Base-by-base conservation (phyloP, 2,113 vertebrate genomes). In the Sander vitreus region DNA sequence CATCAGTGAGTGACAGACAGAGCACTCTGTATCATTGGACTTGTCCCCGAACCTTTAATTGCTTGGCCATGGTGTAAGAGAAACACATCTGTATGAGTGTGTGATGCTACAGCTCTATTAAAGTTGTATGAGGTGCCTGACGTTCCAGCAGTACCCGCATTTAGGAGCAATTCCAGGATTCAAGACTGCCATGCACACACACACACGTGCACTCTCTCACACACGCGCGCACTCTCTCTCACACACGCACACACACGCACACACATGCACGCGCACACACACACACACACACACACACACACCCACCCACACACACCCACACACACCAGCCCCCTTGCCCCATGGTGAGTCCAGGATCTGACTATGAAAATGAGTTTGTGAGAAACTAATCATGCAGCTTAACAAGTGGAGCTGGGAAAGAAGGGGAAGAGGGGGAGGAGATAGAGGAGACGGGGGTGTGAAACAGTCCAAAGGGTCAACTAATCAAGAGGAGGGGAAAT, bases 401-500 rank as follows among this genome's bases (percentile, higher is more conserved):
- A 92, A 92, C 90, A 92, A 93, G 87, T 69, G 82, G 74, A 86
- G 82, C 59, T 1, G 4, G 73, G 54, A 64, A 76, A 76, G 73
- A 63, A 10, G n/a, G 68, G 64, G 69, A 48, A 60, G 51, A 23
- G 57, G 68, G 43, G 45, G 73, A 30, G 27, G 57, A 45, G 39
- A 23, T 21, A 62, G 55, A 23, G 74, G 59, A 63, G 79, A 55
- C 43, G 68, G 36, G 73, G 68, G 82, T 77, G 85, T 65, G 83
- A 88, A 91, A 84, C 54, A 89, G 93, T 91, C 89, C 91, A 86
- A 92, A 86, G 85, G 91, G 93, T 90, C 89, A 91, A 92, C 90
- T 92, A 92, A 93, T 90, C 91, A 92, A 90, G 90, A 91, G 78
- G 71, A 90, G 88, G 87, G 80, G 90, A 91, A 92, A 91, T 90